Percentiles rank a stretch among this genome's conserved stretches.
Evolutionary conservation across 2,113 vertebrate species (phyloP).

Genomic region (Anser cygnoides): DNA sequence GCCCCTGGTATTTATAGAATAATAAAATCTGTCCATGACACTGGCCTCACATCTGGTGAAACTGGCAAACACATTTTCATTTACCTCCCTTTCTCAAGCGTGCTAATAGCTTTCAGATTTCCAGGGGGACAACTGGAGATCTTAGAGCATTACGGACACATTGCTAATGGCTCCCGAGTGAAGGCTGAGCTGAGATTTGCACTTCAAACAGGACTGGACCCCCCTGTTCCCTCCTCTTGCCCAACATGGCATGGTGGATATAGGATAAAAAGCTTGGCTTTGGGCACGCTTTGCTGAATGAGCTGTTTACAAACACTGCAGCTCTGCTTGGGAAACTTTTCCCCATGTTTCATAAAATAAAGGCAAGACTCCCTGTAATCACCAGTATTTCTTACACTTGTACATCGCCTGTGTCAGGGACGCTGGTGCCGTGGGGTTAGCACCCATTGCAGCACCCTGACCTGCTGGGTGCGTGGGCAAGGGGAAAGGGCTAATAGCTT

Average conservation of each 20-base stretch:
- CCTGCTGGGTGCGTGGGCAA: not conserved
- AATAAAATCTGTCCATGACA: conserved; percentile 54
- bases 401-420: fast-evolving
- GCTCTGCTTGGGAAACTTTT: not conserved
- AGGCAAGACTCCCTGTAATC: not conserved
- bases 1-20: conserved; percentile 68
- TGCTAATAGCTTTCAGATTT: conserved; percentile 67
- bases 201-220: not conserved
- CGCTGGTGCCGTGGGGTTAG: not conserved
- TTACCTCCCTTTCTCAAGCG: conserved; percentile 50
- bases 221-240: not conserved
- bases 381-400: not conserved
- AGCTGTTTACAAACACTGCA: not conserved
- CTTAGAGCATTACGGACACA: not conserved
- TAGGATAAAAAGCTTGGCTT: not conserved
- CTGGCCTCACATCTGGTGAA: conserved; percentile 65
- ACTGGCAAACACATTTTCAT: conserved; percentile 63
- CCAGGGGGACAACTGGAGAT: conserved; percentile 31
- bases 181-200: not conserved
- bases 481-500: not conserved
- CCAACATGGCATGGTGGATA: fast-evolving
- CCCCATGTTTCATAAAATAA: not conserved
- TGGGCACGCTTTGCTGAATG: not conserved
- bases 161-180: not conserved
- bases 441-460: not conserved